Base-by-base conservation (phyloP, 2,113 vertebrate species). In the Naja naja region DNA sequence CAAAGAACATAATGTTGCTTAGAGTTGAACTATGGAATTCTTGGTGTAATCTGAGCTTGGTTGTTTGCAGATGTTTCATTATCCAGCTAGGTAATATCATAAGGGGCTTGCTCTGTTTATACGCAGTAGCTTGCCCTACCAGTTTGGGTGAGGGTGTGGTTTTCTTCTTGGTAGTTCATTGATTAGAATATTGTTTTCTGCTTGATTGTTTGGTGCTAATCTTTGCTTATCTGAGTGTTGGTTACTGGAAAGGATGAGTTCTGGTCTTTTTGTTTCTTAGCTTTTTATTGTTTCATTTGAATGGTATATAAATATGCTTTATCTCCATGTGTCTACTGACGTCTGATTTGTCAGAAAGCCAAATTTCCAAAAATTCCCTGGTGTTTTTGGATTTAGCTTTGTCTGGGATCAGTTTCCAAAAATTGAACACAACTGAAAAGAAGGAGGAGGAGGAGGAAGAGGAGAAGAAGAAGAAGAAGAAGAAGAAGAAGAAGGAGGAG, bases 401-500 rank as follows among this genome's bases (percentile, higher is more conserved):
- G 12, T 69, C 64, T 16, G 34, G 14, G 10, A 14, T 69, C 30
- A 64, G 60, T 64, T 3, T 64, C 60, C 60, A 64, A 64, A 30
- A 64, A 64, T 1, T 64, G 58, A 3, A 64, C 25, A 27, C 27
- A 3, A 64, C 3, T 64, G 60, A 30, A 64, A 9, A 60, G 27
- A 30, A 30, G 56, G 1, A 49, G 47, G 8, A 49, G 47, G 8
- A 49, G 47, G 8, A 49, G 47, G 47, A 49, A 8, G 1, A 49
- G 47, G 8, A 49, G 47, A 1, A 49, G 47, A 1, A 47, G 47
- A 0, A 47, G 47, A 0, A 47, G 47, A 0, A 47, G 45, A 0
- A 47, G 5, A 0, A 47, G 45, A 0, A 47, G 45, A 1, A 47
- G 45, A 0, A 47, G 45, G 1, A 47, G 45, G 1, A 47, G 45